A percentile compares a stretch with the other conserved stretches of the same genome.
Evolutionary conservation across 2,888 invertebrate species (phyloP).

Genomic region (Parapristionchus giblindavisi): DNA sequence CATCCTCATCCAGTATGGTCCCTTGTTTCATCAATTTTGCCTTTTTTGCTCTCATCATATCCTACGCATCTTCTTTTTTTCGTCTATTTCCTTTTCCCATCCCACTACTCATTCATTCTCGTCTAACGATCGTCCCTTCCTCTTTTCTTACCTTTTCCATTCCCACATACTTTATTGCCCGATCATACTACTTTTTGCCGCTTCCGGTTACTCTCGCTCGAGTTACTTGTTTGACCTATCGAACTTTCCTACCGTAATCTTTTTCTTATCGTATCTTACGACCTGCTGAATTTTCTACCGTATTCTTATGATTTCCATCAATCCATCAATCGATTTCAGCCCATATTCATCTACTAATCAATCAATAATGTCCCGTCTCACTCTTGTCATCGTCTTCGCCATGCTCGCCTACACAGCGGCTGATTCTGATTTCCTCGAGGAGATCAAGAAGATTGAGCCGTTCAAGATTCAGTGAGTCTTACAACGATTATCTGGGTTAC

Average conservation of each 20-base stretch:
- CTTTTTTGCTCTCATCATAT: background rate
- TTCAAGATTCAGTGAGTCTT: constrained; percentile 40
- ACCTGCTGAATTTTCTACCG: no score
- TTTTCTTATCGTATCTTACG: background rate
- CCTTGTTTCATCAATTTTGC: background rate
- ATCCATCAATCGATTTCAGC: background rate
- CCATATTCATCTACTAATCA: background rate
- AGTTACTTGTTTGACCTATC: background rate
- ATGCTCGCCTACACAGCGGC: constrained; percentile 35
- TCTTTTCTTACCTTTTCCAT: background rate
- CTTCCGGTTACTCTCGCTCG: background rate
- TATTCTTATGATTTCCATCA: no score
- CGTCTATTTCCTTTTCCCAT: background rate
- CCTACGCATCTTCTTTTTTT: background rate
- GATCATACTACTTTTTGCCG: no score
- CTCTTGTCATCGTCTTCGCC: constrained; percentile 31
- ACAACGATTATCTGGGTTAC: background rate
- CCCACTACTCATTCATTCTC: background rate
- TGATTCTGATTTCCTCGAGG: constrained; percentile 38
- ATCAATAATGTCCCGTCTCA: constrained; percentile 35
- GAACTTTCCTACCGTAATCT: background rate
- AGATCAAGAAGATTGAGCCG: constrained; percentile 41
- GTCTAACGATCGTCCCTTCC: background rate
- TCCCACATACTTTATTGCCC: background rate
- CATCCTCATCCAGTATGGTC: background rate